Evolutionary conservation across 2,113 vertebrate species (phyloP).

Genomic region (Platichthys stellatus): DNA sequence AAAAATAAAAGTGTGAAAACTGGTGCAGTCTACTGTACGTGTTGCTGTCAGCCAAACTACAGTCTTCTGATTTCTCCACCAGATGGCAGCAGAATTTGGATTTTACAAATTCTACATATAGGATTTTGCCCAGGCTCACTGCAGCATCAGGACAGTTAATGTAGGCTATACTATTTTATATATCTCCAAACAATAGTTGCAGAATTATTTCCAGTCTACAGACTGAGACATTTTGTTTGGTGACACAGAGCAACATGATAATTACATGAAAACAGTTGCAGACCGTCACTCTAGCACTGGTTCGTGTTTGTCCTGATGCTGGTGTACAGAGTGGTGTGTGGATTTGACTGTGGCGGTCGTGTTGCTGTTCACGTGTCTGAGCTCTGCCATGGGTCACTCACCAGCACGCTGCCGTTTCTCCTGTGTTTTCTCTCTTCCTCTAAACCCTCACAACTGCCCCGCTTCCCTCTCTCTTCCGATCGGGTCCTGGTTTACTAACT

Average conservation of each 20-base stretch:
- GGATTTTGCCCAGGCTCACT: too few relatives aligned
- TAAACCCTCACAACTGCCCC: conserved; percentile 31
- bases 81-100: conserved; percentile 11
- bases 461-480: conserved; percentile 19
- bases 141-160: too few relatives aligned
- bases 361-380: conserved; percentile 42
- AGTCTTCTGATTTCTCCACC: neutral
- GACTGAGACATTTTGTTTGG: neutral
- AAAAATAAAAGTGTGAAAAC: neutral
- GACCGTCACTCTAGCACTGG: conserved; percentile 36
- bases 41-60: neutral
- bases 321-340: conserved; percentile 12
- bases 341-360: conserved; percentile 30
- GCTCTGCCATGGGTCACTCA: conserved; percentile 44
- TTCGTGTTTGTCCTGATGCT: conserved; percentile 19
- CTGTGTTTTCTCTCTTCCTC: conserved; percentile 25
- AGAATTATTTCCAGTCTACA: neutral
- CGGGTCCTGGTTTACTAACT: conserved; percentile 34
- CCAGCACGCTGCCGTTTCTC: conserved; percentile 55
- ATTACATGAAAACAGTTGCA: conserved; percentile 4
- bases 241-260: too few relatives aligned
- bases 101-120: neutral
- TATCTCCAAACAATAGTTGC: neutral
- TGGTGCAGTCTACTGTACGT: neutral
- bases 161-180: too few relatives aligned